A percentile compares a stretch with the other conserved stretches of the same genome.
Evolutionary conservation across 2,888 invertebrate genomes (phyloP).

Genomic region (Agrotis exclamationis): DNA sequence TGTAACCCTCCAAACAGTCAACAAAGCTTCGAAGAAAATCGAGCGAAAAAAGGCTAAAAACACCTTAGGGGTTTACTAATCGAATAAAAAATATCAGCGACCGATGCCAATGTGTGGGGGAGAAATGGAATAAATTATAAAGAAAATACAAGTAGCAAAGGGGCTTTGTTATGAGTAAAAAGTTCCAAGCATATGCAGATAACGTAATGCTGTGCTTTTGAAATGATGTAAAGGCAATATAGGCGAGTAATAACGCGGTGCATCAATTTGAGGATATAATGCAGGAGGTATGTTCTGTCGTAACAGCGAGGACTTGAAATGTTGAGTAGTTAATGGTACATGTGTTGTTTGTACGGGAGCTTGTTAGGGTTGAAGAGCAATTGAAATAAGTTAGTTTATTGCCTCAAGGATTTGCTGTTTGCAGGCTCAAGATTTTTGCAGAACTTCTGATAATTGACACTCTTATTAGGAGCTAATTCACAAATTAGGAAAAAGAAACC

Average conservation of each 20-base stretch:
- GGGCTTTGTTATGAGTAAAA: slow-evolving; percentile 88
- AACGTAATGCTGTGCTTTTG: slow-evolving; percentile 80
- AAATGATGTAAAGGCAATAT: slow-evolving; percentile 79
- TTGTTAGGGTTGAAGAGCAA: slow-evolving; percentile 9
- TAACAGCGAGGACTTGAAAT: slow-evolving; percentile 38
- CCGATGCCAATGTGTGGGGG: slow-evolving; percentile 91
- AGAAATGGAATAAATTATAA: slow-evolving; percentile 91
- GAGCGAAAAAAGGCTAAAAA: slow-evolving; percentile 92
- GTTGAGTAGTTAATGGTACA: slow-evolving; percentile 20
- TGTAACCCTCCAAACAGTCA: slow-evolving; percentile 89
- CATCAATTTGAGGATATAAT: slow-evolving; percentile 66
- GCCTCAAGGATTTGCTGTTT: background rate
- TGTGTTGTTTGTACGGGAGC: slow-evolving; percentile 8
- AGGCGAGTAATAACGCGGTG: slow-evolving; percentile 70
- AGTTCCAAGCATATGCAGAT: slow-evolving; percentile 87
- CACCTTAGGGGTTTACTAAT: slow-evolving; percentile 92
- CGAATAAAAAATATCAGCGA: slow-evolving; percentile 92
- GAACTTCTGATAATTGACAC: no score
- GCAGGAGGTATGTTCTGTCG: slow-evolving; percentile 56
- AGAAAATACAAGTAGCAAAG: slow-evolving; percentile 90
- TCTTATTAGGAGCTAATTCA: background rate
- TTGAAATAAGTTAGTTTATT: slow-evolving; percentile 24
- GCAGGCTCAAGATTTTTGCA: no score
- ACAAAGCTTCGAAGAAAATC: slow-evolving; percentile 91
- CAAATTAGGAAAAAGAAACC: slow-evolving; percentile 1